A percentile compares a stretch with the other conserved stretches of the same genome.
Conservation (phyloP, 2,797 vertebrate species). For the Hydrolagus colliei region DNA sequence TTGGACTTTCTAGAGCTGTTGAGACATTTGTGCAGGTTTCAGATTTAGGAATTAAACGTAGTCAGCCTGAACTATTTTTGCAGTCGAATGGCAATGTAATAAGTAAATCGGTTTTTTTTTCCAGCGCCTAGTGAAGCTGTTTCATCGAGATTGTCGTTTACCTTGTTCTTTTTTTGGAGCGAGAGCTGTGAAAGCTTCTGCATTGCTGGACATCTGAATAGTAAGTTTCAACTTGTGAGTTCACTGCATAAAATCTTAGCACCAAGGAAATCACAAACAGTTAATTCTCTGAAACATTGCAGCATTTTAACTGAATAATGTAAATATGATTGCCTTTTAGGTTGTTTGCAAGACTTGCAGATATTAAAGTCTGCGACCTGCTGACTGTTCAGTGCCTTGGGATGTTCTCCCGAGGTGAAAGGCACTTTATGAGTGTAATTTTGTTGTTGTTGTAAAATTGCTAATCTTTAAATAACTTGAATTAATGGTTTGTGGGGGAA, state of each 20-base stretch:
- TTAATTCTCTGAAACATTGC: not conserved
- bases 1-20: not conserved
- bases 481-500: constrained; percentile 16
- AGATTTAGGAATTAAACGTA: constrained; percentile 15
- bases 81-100: not conserved
- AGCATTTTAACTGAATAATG: not conserved
- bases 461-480: constrained; percentile 30
- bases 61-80: not conserved
- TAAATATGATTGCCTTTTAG: constrained; percentile 6
- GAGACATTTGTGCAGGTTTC: not conserved
- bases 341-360: constrained; percentile 24
- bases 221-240: not conserved
- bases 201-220: not conserved
- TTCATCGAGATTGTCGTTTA: not conserved
- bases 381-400: too few species aligned
- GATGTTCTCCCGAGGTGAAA: too few species aligned
- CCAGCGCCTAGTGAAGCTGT: not conserved
- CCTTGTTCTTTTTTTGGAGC: constrained; percentile 1
- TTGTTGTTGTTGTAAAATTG: not conserved
- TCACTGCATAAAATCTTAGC: not conserved
- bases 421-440: too few species aligned
- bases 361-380: constrained; percentile 13
- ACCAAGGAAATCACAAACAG: not conserved
- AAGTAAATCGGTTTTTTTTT: constrained; percentile 4
- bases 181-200: not conserved